phyloP scores from a whole-genome alignment of 2,888 invertebrate genomes.

The Sinohyriopsis cumingii region DNA sequence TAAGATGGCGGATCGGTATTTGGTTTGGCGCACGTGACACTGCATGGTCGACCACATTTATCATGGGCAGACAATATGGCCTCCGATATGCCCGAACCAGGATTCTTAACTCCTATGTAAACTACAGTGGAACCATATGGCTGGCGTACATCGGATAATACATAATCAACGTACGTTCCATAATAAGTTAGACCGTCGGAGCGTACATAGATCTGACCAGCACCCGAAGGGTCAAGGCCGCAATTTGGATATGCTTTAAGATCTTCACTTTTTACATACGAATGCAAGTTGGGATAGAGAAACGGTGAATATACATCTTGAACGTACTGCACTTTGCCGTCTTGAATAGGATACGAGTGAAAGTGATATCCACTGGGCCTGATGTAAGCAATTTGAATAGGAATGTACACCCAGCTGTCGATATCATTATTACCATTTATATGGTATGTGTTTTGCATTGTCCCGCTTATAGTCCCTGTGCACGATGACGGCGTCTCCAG shows the following conservation, averaged over 20 bases:
- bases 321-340: conserved; percentile 38
- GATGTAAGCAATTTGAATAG: conserved; percentile 45
- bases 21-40: conserved; percentile 42
- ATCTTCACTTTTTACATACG: conserved; percentile 28
- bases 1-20: conserved; percentile 18
- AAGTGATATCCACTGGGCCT: conserved; percentile 3
- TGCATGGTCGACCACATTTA: conserved; percentile 52
- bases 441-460: conserved; percentile 46
- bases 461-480: neutral
- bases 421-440: conserved; percentile 44
- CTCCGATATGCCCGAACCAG: conserved; percentile 15
- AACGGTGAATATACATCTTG: conserved; percentile 55
- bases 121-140: conserved; percentile 44
- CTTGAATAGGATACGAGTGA: conserved; percentile 11
- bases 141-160: conserved; percentile 45
- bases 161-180: conserved; percentile 52
- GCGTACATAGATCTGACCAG: conserved; percentile 50
- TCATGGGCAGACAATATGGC: conserved; percentile 49
- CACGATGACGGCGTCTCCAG: no score
- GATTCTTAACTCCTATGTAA: conserved; percentile 43
- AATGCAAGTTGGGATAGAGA: conserved; percentile 33
- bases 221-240: conserved; percentile 28
- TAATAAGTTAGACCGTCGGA: conserved; percentile 54
- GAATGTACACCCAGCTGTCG: conserved; percentile 50
- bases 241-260: conserved; percentile 38